Evolutionary conservation across 1,140 invertebrate species (phyloP).

Genomic region (Drosophila albomicans): DNA sequence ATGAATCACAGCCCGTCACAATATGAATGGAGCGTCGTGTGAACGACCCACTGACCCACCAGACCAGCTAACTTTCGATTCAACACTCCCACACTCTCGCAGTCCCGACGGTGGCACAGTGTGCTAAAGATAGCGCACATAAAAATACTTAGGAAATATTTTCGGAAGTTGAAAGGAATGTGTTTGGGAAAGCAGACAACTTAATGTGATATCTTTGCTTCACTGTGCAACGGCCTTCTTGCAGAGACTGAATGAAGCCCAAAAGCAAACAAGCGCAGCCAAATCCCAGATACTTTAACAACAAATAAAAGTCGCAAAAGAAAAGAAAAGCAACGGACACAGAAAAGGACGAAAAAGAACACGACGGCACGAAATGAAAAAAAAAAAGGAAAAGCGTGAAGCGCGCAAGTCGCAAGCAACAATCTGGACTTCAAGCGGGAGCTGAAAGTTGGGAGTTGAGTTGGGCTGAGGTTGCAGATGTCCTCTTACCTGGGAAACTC

Average conservation of each 20-base stretch:
- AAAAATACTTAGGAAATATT: conserved; percentile 17
- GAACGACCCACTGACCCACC: conserved; percentile 54
- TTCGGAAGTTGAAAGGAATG: no score
- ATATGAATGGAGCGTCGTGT: conserved; percentile 50
- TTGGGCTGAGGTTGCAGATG: conserved; percentile 10
- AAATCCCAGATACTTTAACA: conserved; percentile 67
- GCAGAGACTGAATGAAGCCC: conserved; percentile 54
- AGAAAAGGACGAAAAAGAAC: conserved; percentile 38
- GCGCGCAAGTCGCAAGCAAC: conserved; percentile 12
- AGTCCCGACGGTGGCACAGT: conserved; percentile 2
- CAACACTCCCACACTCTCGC: conserved; percentile 14
- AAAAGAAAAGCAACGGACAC: conserved; percentile 10
- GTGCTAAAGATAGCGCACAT: conserved; percentile 2
- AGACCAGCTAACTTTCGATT: conserved; percentile 18
- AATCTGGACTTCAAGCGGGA: conserved; percentile 11
- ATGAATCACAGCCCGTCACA: conserved; percentile 72
- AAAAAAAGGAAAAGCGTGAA: conserved; percentile 44
- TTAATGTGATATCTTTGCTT: conserved; percentile 13
- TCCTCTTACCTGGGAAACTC: conserved; percentile 26
- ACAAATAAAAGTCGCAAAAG: conserved; percentile 53
- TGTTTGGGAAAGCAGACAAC: no score
- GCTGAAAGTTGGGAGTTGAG: not conserved
- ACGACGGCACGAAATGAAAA: conserved; percentile 16
- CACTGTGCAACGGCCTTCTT: conserved; percentile 56
- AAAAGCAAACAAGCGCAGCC: conserved; percentile 60